Evolutionary conservation across 2,113 vertebrate genomes (phyloP).

Genomic region (Diadophis punctatus): DNA sequence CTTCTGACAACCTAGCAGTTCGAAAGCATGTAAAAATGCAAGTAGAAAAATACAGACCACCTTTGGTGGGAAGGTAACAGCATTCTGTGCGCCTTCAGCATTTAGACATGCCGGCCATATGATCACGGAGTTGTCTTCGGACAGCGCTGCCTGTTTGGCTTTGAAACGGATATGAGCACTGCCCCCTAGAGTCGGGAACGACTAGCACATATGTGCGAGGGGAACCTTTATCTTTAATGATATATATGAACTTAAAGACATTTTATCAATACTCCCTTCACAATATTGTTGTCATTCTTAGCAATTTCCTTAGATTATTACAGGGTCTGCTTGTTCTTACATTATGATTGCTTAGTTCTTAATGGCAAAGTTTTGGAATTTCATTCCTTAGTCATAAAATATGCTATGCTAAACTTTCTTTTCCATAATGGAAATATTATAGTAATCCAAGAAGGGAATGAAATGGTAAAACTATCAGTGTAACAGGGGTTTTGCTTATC

Average conservation of each 20-base stretch:
- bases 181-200: too few relatives aligned
- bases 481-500: background rate
- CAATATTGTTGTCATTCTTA: background rate
- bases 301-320: background rate
- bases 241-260: background rate
- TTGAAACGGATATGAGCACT: too few relatives aligned
- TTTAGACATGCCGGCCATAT: too few relatives aligned
- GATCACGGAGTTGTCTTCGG: too few relatives aligned
- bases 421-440: constrained; percentile 85
- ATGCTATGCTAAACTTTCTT: constrained; percentile 79
- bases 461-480: constrained; percentile 34
- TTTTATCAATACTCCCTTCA: background rate
- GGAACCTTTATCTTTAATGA: background rate
- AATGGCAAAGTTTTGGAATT: constrained; percentile 55
- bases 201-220: too few relatives aligned
- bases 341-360: background rate
- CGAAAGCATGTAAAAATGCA: too few relatives aligned
- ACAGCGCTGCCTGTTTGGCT: too few relatives aligned
- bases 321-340: background rate
- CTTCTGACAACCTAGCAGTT: too few relatives aligned
- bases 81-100: too few relatives aligned
- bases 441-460: constrained; percentile 80
- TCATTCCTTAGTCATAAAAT: constrained; percentile 78
- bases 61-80: too few relatives aligned
- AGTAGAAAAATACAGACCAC: too few relatives aligned